Conservation (phyloP, 2,113 vertebrate genomes). For the Propithecus coquereli region DNA sequence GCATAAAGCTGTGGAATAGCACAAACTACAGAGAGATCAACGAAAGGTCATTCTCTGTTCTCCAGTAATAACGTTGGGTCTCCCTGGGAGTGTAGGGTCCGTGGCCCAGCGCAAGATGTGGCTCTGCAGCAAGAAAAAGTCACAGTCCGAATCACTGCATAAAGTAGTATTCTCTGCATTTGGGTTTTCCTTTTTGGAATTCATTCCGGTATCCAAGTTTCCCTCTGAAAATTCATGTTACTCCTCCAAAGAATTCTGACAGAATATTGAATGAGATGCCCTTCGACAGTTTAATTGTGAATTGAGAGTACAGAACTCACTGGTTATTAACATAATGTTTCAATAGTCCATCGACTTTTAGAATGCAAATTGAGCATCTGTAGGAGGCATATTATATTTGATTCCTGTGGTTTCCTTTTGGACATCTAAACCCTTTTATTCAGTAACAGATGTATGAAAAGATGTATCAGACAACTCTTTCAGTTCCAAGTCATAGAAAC, state of each 20-base stretch:
- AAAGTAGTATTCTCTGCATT: neutral
- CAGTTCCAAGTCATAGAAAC: neutral
- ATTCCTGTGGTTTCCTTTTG: neutral
- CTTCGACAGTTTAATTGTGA: neutral
- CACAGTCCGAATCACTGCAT: neutral
- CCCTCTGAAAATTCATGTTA: neutral
- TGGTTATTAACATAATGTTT: neutral
- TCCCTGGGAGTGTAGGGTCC: neutral
- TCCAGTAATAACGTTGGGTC: neutral
- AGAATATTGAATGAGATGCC: neutral
- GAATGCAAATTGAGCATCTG: neutral
- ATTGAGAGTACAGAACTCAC: rapidly evolving
- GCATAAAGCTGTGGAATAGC: neutral
- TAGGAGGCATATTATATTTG: neutral
- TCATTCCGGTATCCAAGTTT: neutral
- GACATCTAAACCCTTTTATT: neutral
- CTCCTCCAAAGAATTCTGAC: neutral
- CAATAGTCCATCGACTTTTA: neutral
- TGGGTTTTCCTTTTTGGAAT: neutral
- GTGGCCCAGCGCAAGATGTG: neutral
- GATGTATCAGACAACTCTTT: neutral
- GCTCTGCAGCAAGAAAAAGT: neutral
- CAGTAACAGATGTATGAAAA: neutral
- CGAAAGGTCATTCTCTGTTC: neutral
- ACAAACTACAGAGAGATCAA: neutral